Evolutionary conservation across 2,888 invertebrate genomes (phyloP), one percentile per base, ranked within the genome.

Genomic region (Desoria tigrina): DNA sequence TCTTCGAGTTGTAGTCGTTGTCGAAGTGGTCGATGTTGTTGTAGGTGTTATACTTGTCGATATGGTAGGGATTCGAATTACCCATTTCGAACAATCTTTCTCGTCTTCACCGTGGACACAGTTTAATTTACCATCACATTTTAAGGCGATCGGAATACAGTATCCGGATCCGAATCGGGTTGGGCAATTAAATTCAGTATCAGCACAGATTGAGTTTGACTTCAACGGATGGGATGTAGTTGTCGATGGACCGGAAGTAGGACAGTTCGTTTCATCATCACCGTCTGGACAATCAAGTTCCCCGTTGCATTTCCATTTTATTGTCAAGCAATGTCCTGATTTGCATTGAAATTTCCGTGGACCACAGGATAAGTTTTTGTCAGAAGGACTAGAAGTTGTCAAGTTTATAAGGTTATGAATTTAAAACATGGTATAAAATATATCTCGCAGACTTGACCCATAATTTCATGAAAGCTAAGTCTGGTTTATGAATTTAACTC

Each of bases 31-130:
- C 23, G 56, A 37, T 9, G 49, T 55, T 54, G 18, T 9, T 37
- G 49, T 9, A 16, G 49, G 49, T 49, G 9, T 53, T n/a, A 7
- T 18, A 21, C 7, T 49, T 18, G n/a, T 7, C 18, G 21, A 11
- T 9, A 14, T 26, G 21, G 26, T 24, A 26, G 53, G 18, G 53
- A 9, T 18, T 6, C 9, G 6, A 23, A 4, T 26, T 6, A 9
- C 18, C 6, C 3, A 4, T 23, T 9, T 7, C 9, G 28, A 7
- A 56, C 65, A 65, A 32, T 55, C 27, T 6, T 42, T 37, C 26
- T 65, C 65, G 42, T 65, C 61, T 18, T 58, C 58, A 18, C 63
- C 66, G 4, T 37, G 32, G 24, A 42, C n/a, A 26, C 21, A 27
- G 27, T 37, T 32, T 9, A 2, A 21, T n/a, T n/a, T n/a, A n/a